phyloP scores from a whole-genome alignment of 2,113 vertebrate genomes.

The Engystomops pustulosus region DNA sequence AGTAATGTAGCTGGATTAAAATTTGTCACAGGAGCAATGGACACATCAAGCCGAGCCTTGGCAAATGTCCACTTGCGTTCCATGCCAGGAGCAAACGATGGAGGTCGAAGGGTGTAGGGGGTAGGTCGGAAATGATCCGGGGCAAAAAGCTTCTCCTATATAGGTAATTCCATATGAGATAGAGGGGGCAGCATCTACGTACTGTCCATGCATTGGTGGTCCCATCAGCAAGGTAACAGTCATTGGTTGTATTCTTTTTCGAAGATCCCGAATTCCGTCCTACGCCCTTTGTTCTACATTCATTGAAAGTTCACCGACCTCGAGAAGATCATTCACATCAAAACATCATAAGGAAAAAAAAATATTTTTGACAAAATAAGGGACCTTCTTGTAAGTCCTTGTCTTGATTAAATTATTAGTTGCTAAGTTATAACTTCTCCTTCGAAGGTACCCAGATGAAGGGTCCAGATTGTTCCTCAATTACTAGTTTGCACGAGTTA shows the following conservation, averaged over 20 bases:
- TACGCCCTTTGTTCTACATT: conserved; percentile 83
- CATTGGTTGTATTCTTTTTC: neutral
- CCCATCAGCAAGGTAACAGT: neutral
- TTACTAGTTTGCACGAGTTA: conserved; percentile 96
- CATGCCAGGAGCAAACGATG: conserved; percentile 69
- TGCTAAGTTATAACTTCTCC: conserved; percentile 94
- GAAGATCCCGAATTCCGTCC: conserved; percentile 77
- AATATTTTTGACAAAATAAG: conserved; percentile 78
- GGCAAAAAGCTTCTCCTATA: neutral
- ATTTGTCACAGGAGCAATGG: conserved; percentile 75
- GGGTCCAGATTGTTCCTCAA: conserved; percentile 97
- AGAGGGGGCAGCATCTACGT: neutral
- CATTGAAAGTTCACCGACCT: conserved; percentile 84
- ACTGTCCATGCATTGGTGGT: conserved; percentile 28
- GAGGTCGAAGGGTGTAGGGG: conserved; percentile 68
- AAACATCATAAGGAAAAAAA: conserved; percentile 83
- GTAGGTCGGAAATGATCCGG: conserved; percentile 2
- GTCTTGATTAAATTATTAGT: conserved; percentile 72
- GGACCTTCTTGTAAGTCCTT: conserved; percentile 87
- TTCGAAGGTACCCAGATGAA: conserved; percentile 99
- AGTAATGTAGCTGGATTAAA: conserved; percentile 37
- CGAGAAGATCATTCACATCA: conserved; percentile 84
- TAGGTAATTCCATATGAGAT: neutral
- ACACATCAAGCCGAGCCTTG: conserved; percentile 74
- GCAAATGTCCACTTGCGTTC: conserved; percentile 65